Percentiles rank a stretch among this genome's conserved stretches.
phyloP scores from a whole-genome alignment of 2,113 vertebrate species.

The Osmerus mordax region DNA sequence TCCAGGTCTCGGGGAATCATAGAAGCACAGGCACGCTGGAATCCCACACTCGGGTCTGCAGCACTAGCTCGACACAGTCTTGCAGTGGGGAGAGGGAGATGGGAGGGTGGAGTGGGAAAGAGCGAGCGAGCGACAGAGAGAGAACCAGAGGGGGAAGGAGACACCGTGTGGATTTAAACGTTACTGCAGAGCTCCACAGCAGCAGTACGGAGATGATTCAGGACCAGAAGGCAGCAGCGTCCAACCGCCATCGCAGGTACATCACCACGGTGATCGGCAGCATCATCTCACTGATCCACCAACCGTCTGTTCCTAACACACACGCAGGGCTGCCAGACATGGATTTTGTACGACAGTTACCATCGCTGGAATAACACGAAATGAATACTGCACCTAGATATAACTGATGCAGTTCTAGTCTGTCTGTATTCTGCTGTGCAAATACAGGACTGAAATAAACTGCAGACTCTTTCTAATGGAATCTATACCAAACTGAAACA shows the following conservation, averaged over 20 bases:
- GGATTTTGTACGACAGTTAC: too few relatives aligned
- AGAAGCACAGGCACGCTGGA: too few relatives aligned
- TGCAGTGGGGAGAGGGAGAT: background rate
- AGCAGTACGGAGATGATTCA: slow-evolving; percentile 12
- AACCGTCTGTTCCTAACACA: too few relatives aligned
- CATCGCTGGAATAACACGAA: too few relatives aligned
- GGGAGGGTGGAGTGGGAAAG: slow-evolving; percentile 9
- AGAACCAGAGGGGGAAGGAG: slow-evolving; percentile 36
- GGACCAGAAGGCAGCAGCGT: slow-evolving; percentile 17
- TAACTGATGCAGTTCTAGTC: too few relatives aligned
- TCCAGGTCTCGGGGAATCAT: too few relatives aligned
- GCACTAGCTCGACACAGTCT: slow-evolving; percentile 1
- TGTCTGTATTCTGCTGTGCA: too few relatives aligned
- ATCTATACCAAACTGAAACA: background rate
- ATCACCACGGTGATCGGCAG: too few relatives aligned
- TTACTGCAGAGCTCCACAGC: slow-evolving; percentile 33
- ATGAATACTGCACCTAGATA: too few relatives aligned
- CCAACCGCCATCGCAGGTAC: background rate
- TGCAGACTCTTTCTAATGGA: background rate
- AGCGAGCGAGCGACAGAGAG: background rate
- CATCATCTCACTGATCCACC: too few relatives aligned
- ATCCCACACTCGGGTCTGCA: background rate
- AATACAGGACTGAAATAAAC: too few relatives aligned
- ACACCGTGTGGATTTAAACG: slow-evolving; percentile 54
- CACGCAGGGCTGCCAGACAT: too few relatives aligned